A percentile compares a stretch with the other conserved stretches of the same genome.
These are phyloP conservation scores for Sebastes paucispinis DNA, from an alignment of 2,797 vertebrate genomes.

Conservation along the genomic window DNA sequence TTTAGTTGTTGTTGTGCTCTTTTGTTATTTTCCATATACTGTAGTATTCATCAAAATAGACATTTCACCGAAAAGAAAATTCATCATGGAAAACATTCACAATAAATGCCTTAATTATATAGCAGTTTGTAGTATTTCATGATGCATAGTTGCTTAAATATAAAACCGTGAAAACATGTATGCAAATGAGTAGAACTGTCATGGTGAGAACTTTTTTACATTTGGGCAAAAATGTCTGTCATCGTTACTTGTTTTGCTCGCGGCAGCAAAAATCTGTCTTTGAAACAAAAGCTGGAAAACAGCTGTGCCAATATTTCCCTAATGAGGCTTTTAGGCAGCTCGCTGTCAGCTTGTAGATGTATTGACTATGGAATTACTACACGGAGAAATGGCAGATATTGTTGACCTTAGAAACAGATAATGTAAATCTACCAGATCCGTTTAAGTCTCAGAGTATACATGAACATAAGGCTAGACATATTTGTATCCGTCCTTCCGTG, in stretches of 20 bases:
- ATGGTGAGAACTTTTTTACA: background rate
- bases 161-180: background rate
- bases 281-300: background rate
- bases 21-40: background rate
- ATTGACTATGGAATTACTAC: background rate
- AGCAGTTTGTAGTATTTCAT: background rate
- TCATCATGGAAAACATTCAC: background rate
- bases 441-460: background rate
- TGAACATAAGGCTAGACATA: background rate
- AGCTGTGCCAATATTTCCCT: background rate
- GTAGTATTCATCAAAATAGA: too few species aligned
- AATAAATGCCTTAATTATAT: background rate
- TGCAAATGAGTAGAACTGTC: background rate
- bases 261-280: background rate
- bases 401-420: background rate
- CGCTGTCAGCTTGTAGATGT: background rate
- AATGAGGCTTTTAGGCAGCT: background rate
- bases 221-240: background rate
- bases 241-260: background rate
- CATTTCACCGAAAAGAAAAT: background rate
- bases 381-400: background rate
- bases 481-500: background rate
- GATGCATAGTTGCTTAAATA: background rate
- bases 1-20: background rate
- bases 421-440: background rate